These are phyloP conservation scores for Conops quadrifasciatus DNA, from an alignment of 2,888 invertebrate species.

Conservation along the genomic window DNA sequence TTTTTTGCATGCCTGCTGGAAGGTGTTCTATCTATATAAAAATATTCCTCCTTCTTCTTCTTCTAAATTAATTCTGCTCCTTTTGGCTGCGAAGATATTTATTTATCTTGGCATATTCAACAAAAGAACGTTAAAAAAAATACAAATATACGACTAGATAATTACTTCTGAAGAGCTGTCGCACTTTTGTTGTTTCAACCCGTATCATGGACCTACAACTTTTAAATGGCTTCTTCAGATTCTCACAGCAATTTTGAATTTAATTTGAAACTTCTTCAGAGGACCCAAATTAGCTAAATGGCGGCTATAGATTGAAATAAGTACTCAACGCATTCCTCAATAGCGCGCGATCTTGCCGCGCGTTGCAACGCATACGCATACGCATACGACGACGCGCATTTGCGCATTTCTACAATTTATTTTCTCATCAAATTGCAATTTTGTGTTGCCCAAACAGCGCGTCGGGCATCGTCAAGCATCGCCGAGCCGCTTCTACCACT, in stretches of 20 bases:
- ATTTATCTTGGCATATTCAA: too few species aligned
- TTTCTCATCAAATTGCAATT: conserved; percentile 65
- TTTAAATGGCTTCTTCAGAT: conserved; percentile 11
- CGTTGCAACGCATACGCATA: too few species aligned
- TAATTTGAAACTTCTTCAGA: background rate
- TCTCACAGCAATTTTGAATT: background rate
- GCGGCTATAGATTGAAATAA: conserved; percentile 20
- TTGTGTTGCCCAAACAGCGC: conserved; percentile 48
- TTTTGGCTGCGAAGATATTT: too few species aligned
- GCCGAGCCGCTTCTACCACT: conserved; percentile 60
- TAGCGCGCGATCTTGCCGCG: background rate
- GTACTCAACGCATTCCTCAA: background rate
- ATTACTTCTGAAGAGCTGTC: background rate
- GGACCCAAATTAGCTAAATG: conserved; percentile 4
- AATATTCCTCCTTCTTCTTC: too few species aligned
- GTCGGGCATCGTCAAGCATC: conserved; percentile 47
- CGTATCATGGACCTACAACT: background rate
- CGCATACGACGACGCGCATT: background rate
- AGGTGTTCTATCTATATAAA: too few species aligned
- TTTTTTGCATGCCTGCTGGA: too few species aligned
- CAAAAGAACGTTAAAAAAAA: too few species aligned
- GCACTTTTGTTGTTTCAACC: background rate
- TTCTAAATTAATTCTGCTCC: too few species aligned
- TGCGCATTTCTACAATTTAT: conserved; percentile 57
- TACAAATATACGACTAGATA: background rate